A percentile compares a stretch with the other conserved stretches of the same genome.
phyloP scores from a whole-genome alignment of 2,888 invertebrate species.

The Periphyllus acericola region DNA sequence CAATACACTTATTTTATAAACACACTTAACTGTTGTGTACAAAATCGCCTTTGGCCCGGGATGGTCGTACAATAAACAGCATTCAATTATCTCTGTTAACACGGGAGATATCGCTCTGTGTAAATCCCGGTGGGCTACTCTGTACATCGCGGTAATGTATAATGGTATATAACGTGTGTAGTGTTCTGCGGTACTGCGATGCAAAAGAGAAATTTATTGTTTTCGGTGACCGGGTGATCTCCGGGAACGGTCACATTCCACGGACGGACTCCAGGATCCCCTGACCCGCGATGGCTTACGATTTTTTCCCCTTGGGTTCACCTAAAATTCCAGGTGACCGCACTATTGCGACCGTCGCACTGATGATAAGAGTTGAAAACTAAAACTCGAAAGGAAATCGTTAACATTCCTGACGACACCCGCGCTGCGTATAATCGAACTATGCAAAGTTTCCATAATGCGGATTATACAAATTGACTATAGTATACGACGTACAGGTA shows the following conservation, averaged over 20 bases:
- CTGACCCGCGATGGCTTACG: not conserved
- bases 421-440: not conserved
- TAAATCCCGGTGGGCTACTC: no score
- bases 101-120: no score
- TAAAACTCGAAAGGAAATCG: not conserved
- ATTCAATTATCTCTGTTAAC: no score
- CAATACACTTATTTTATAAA: no score
- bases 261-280: not conserved
- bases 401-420: not conserved
- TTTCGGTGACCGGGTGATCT: not conserved
- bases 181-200: not conserved
- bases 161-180: no score
- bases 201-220: not conserved
- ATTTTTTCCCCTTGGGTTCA: not conserved
- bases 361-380: not conserved
- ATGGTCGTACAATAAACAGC: no score
- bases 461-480: no score
- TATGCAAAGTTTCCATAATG: not conserved
- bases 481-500: no score
- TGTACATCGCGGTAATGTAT: no score
- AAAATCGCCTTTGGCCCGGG: no score
- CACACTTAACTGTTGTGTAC: no score
- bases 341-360: not conserved
- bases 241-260: not conserved
- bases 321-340: not conserved